These are phyloP conservation scores for Bombylius major DNA, from an alignment of 2,888 invertebrate species.

Conservation along the genomic window DNA sequence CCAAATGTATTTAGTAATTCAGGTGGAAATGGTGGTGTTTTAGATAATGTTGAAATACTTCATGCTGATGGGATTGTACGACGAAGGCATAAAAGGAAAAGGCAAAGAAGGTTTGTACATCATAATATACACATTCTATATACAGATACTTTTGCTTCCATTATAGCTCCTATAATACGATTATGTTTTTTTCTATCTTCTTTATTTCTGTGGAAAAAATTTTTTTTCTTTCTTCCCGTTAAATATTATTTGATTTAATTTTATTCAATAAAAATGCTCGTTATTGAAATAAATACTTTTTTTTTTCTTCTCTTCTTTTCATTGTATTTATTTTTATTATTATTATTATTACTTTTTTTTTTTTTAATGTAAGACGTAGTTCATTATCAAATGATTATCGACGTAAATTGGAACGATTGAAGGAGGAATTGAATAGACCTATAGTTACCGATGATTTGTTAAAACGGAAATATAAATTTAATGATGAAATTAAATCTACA, in stretches of 20 bases:
- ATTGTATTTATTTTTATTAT: background rate
- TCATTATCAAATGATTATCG: constrained; percentile 21
- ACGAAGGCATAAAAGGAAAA: constrained; percentile 30
- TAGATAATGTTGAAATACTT: constrained; percentile 34
- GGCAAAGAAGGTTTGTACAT: constrained; percentile 28
- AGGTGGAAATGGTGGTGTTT: constrained; percentile 34
- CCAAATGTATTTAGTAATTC: constrained; percentile 36
- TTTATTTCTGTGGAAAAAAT: background rate
- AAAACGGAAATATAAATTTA: constrained; percentile 11
- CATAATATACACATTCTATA: background rate
- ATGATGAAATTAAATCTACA: background rate
- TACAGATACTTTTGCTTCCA: too few relatives aligned
- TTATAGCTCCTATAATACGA: too few relatives aligned
- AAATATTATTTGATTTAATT: background rate
- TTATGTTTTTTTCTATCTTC: background rate
- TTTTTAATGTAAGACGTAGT: background rate
- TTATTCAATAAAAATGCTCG: background rate
- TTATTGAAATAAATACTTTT: background rate
- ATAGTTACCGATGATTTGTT: constrained; percentile 17
- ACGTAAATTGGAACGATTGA: constrained; percentile 26
- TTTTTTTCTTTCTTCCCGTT: background rate
- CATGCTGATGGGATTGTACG: constrained; percentile 29
- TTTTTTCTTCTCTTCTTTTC: background rate
- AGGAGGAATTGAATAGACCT: constrained; percentile 30
- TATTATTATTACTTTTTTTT: background rate